These are phyloP conservation scores for Clytia hemisphaerica DNA, from an alignment of 30 jellyfish, hydroid and myxozoan genomes.

Conservation along the genomic window DNA sequence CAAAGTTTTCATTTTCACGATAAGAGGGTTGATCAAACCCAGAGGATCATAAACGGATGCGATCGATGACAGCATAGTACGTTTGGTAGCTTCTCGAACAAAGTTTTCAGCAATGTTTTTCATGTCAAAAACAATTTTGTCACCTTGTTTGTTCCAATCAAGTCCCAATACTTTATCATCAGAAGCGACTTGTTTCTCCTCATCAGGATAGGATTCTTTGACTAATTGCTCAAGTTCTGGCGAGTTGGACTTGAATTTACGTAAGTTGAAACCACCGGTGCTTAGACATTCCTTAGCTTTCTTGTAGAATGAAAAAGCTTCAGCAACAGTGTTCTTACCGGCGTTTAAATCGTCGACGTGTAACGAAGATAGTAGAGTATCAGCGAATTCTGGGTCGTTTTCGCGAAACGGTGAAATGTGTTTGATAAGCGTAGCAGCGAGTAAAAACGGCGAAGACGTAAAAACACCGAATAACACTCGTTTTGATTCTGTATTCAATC, in stretches of 20 bases:
- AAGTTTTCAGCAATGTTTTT: too few species aligned
- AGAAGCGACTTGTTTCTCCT: too few species aligned
- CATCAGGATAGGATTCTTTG: neutral
- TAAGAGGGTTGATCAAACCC: neutral
- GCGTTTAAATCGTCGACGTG: slow-evolving; percentile 41
- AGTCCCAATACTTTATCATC: slow-evolving; percentile 39
- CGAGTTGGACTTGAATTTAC: slow-evolving; percentile 47
- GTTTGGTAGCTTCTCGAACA: slow-evolving; percentile 9
- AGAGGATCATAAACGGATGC: slow-evolving; percentile 26
- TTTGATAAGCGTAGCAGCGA: slow-evolving; percentile 33
- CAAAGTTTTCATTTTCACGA: too few species aligned
- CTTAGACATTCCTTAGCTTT: slow-evolving; percentile 19
- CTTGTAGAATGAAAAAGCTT: slow-evolving; percentile 10
- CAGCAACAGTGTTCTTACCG: slow-evolving; percentile 25
- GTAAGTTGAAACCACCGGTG: slow-evolving; percentile 38
- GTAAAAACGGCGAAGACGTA: slow-evolving; percentile 45
- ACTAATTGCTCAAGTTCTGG: slow-evolving; percentile 6
- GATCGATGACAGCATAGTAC: neutral
- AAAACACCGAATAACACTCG: slow-evolving; percentile 56
- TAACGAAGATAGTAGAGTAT: slow-evolving; percentile 10
- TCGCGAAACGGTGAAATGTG: slow-evolving; percentile 28
- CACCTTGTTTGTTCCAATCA: slow-evolving; percentile 26
- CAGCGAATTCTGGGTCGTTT: slow-evolving; percentile 21
- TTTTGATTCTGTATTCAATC: slow-evolving; percentile 26
- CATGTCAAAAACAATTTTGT: neutral